Evolutionary conservation across 1,140 invertebrate genomes (phyloP).

Genomic region (Liolophura sinensis): DNA sequence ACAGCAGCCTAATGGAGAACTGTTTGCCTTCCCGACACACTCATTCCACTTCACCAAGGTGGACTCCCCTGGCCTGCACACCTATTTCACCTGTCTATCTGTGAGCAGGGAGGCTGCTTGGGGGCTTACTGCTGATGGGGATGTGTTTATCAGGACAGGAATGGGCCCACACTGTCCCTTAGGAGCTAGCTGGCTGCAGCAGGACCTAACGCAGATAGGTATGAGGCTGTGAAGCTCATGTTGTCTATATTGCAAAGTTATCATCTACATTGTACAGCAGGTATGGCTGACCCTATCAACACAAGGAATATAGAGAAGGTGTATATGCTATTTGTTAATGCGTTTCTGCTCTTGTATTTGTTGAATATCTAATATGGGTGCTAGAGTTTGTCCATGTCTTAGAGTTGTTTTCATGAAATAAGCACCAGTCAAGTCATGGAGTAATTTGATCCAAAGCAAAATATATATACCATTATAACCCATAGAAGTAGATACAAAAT

Average conservation of each 20-base stretch:
- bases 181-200: constrained; percentile 58
- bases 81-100: constrained; percentile 47
- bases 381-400: too few relatives aligned
- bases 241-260: not conserved
- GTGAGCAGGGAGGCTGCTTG: constrained; percentile 59
- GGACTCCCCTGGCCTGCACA: constrained; percentile 8
- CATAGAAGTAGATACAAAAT: too few relatives aligned
- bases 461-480: too few relatives aligned
- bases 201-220: constrained; percentile 62
- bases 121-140: constrained; percentile 57
- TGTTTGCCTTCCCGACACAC: constrained; percentile 53
- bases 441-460: too few relatives aligned
- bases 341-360: too few relatives aligned
- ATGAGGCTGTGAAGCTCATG: constrained; percentile 5
- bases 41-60: constrained; percentile 28
- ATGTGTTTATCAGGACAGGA: constrained; percentile 59
- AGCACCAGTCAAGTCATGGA: too few relatives aligned
- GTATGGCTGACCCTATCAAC: too few relatives aligned
- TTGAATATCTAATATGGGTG: too few relatives aligned
- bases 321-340: too few relatives aligned
- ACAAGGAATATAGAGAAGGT: too few relatives aligned
- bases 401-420: too few relatives aligned
- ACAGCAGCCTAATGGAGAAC: constrained; percentile 53
- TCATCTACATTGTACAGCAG: too few relatives aligned
- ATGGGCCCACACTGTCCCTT: constrained; percentile 51